A percentile compares a stretch with the other conserved stretches of the same genome.
Conservation (phyloP, 2,113 vertebrate genomes). For the Rhinopomastus cyanomelas region DNA sequence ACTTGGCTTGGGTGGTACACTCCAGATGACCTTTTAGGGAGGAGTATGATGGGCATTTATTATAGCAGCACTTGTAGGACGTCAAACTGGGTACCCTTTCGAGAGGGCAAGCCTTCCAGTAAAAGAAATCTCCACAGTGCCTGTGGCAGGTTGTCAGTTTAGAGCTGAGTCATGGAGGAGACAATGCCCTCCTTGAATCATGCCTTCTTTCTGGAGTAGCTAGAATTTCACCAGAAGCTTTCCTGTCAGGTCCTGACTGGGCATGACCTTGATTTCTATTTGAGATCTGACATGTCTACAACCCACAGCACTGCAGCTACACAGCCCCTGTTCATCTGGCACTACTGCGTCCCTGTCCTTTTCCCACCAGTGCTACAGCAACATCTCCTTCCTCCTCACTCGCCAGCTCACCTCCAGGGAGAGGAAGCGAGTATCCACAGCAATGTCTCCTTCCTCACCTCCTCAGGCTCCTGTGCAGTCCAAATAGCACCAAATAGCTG, state of each 20-base stretch:
- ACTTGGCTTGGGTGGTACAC: background rate
- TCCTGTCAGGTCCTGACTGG: constrained; percentile 55
- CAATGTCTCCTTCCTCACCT: background rate
- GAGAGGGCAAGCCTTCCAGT: background rate
- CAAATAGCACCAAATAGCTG: background rate
- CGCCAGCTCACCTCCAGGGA: background rate
- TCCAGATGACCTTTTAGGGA: background rate
- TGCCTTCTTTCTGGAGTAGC: background rate
- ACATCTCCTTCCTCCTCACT: background rate
- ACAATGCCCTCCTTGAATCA: constrained; percentile 53
- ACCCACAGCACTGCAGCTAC: background rate
- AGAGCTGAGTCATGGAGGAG: constrained; percentile 8
- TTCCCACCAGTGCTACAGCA: background rate
- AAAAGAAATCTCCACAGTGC: background rate
- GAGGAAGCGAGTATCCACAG: background rate
- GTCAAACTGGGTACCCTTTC: background rate
- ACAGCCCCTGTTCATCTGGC: background rate
- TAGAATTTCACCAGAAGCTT: constrained; percentile 4
- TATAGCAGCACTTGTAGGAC: background rate
- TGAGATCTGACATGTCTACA: background rate
- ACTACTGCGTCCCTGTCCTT: background rate
- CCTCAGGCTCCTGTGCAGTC: background rate
- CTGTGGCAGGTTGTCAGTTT: background rate
- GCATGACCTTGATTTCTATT: constrained; percentile 25
- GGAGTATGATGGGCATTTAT: background rate